phyloP scores from a whole-genome alignment of 2,113 vertebrate genomes.

The Zapornia atra region DNA sequence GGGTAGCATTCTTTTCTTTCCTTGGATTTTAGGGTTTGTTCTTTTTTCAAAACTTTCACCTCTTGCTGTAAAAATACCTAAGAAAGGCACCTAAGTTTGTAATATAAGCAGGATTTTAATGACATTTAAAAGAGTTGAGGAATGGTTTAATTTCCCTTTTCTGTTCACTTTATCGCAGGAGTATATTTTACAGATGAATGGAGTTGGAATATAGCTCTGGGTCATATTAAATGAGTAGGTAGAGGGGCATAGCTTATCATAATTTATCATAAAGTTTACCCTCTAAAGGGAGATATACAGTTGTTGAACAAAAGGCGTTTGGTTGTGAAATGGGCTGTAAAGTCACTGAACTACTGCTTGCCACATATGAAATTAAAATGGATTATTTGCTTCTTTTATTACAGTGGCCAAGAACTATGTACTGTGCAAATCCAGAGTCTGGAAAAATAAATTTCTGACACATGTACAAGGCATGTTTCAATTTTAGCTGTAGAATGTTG shows the following conservation, averaged over 20 bases:
- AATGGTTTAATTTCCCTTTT: background rate
- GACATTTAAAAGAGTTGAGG: background rate
- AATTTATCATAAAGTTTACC: background rate
- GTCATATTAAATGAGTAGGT: background rate
- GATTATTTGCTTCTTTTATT: background rate
- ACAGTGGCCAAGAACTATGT: background rate
- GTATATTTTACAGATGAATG: background rate
- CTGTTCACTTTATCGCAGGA: rapidly evolving
- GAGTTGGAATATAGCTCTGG: background rate
- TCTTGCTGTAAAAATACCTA: background rate
- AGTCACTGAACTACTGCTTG: background rate
- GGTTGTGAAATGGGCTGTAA: background rate
- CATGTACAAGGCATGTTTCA: background rate
- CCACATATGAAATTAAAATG: background rate
- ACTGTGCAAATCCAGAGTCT: background rate
- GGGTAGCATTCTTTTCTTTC: background rate
- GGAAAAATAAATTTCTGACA: background rate
- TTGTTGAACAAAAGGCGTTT: background rate
- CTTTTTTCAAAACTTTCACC: background rate
- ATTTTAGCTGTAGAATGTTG: background rate
- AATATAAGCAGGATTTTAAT: background rate
- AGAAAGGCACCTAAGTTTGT: background rate
- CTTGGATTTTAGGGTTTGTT: too few species aligned
- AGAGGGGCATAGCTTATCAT: background rate
- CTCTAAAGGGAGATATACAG: background rate